Percentiles rank a stretch among this genome's conserved stretches.
Evolutionary conservation across 2,797 vertebrate species (phyloP).

Genomic region (Molossus alvarezi): DNA sequence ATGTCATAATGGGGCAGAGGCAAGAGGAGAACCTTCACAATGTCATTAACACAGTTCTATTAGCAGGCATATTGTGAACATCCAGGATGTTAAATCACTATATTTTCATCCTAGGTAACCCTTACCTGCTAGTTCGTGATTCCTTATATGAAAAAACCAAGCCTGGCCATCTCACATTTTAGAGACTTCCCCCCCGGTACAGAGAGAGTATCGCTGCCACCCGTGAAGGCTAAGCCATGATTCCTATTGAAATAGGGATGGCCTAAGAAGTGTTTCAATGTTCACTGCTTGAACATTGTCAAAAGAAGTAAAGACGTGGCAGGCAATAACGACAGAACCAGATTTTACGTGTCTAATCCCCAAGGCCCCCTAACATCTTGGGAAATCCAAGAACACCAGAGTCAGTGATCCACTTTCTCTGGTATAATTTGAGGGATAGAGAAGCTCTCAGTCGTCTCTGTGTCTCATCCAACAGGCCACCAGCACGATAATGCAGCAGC

Average conservation of each 20-base stretch:
- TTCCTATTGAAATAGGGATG: not conserved
- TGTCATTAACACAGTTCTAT: not conserved
- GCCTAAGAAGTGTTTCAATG: not conserved
- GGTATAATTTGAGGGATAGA: not conserved
- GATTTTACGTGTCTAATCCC: not conserved
- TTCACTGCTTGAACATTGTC: not conserved
- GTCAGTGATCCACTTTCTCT: not conserved
- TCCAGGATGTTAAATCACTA: not conserved
- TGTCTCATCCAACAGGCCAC: not conserved
- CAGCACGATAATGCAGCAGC: not conserved
- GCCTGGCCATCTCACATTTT: not conserved
- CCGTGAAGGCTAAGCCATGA: not conserved
- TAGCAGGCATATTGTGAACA: not conserved
- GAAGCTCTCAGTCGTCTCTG: not conserved
- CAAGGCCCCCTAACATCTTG: not conserved
- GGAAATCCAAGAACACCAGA: not conserved
- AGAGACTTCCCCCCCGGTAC: not conserved
- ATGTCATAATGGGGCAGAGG: not conserved
- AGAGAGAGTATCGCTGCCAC: constrained; percentile 1
- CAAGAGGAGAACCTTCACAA: not conserved
- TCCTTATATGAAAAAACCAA: constrained; percentile 8
- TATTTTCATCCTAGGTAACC: not conserved
- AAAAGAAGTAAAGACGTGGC: not conserved
- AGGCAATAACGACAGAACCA: not conserved
- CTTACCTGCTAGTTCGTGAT: not conserved